Conservation (phyloP, 2,113 vertebrate genomes). For the Lophius piscatorius region DNA sequence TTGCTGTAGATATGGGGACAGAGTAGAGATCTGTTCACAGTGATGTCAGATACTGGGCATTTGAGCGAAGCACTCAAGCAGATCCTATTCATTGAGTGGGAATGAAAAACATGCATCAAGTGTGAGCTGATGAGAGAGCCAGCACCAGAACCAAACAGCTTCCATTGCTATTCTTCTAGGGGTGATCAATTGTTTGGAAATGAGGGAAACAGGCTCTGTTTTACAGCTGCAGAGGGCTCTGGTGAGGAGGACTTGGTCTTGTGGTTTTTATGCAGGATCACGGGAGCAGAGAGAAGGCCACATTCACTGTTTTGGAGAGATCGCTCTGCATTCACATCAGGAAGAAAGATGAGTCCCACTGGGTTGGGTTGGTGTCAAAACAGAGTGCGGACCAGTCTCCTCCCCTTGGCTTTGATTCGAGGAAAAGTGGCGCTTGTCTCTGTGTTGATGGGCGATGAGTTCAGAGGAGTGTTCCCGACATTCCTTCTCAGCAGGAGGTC, state of each 20-base stretch:
- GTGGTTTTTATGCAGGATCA: slow-evolving; percentile 17
- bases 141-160: slow-evolving; percentile 44
- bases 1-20: too few relatives aligned
- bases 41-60: too few relatives aligned
- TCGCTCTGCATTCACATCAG: not conserved
- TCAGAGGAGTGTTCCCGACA: slow-evolving; percentile 62
- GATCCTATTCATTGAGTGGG: slow-evolving; percentile 8
- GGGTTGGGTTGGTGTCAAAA: slow-evolving; percentile 67
- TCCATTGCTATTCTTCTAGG: slow-evolving; percentile 13
- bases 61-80: not conserved
- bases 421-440: slow-evolving; percentile 87
- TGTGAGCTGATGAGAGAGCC: slow-evolving; percentile 35
- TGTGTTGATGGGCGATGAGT: slow-evolving; percentile 64
- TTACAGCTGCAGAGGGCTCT: slow-evolving; percentile 32
- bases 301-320: slow-evolving; percentile 15
- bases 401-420: slow-evolving; percentile 88
- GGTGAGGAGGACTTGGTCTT: slow-evolving; percentile 23
- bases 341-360: not conserved
- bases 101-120: slow-evolving; percentile 33
- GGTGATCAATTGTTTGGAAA: slow-evolving; percentile 5
- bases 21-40: too few relatives aligned
- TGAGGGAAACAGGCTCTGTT: slow-evolving; percentile 6
- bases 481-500: slow-evolving; percentile 87
- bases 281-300: slow-evolving; percentile 42
- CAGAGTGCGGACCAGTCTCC: slow-evolving; percentile 82